Evolutionary conservation across 2,797 vertebrate genomes (phyloP).

Genomic region (Pachyuromys duprasi): DNA sequence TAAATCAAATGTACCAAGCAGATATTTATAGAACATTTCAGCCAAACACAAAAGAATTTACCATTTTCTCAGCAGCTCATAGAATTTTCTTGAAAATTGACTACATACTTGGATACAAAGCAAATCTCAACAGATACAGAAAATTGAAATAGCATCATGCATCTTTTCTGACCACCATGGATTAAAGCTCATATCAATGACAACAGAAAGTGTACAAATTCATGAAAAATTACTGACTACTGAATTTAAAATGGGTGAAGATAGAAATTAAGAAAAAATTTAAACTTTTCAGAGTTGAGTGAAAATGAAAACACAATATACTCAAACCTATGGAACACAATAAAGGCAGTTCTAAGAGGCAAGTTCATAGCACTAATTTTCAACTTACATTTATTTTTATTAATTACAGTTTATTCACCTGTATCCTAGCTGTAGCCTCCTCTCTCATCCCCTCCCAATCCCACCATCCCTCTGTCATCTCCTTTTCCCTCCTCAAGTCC

Average conservation of each 20-base stretch:
- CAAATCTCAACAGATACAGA: neutral
- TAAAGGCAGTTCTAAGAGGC: neutral
- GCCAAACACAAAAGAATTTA: neutral
- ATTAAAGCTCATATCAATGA: neutral
- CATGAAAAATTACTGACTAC: too few species aligned
- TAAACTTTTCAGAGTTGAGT: neutral
- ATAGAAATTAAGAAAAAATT: neutral
- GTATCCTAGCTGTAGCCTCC: too few species aligned
- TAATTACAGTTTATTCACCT: too few species aligned
- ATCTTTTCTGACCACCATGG: neutral
- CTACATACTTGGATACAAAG: neutral
- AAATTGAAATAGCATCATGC: neutral
- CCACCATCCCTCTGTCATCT: too few species aligned
- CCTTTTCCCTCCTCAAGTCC: too few species aligned
- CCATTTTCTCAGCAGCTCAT: neutral
- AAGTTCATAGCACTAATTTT: neutral
- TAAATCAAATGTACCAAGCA: neutral
- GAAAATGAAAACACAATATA: neutral
- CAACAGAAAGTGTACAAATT: neutral
- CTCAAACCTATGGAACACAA: neutral
- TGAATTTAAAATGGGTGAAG: neutral
- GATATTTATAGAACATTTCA: neutral
- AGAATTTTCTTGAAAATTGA: neutral
- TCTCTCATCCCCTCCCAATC: too few species aligned
- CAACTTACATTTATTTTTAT: too few species aligned